A percentile compares a stretch with the other conserved stretches of the same genome.
phyloP scores from a whole-genome alignment of 2,888 invertebrate genomes.

The Drosophila sordidula region DNA sequence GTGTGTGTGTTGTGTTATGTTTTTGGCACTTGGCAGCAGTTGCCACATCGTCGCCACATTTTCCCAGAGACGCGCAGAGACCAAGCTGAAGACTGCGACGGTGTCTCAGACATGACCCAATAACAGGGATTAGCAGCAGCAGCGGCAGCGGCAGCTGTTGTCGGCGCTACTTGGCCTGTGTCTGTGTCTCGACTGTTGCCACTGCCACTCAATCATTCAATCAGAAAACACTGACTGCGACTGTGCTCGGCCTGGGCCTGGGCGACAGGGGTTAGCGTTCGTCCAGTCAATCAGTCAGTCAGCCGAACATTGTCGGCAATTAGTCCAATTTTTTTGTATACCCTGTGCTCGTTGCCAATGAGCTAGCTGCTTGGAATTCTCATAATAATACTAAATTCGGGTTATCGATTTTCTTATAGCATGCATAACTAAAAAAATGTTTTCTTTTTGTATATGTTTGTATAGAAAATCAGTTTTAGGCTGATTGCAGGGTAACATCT shows the following conservation, averaged over 20 bases:
- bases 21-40: conserved; percentile 75
- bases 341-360: background rate
- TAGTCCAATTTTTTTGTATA: conserved; percentile 71
- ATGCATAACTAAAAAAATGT: too few species aligned
- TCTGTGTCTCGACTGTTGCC: conserved; percentile 59
- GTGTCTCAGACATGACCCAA: conserved; percentile 70
- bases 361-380: background rate
- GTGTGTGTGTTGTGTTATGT: conserved; percentile 63
- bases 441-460: too few species aligned
- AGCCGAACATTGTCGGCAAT: conserved; percentile 71
- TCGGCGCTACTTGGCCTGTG: conserved; percentile 26
- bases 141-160: conserved; percentile 47
- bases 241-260: conserved; percentile 24
- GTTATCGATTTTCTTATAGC: too few species aligned
- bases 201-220: conserved; percentile 77
- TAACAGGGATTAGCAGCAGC: conserved; percentile 73
- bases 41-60: conserved; percentile 74
- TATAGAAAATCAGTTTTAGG: too few species aligned
- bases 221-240: conserved; percentile 46
- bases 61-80: conserved; percentile 68
- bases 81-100: conserved; percentile 27
- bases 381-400: too few species aligned
- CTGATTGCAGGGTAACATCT: background rate
- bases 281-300: conserved; percentile 43
- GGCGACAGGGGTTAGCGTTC: conserved; percentile 41